phyloP scores from a whole-genome alignment of 1,140 invertebrate species.

The Anoplolepis gracilipes region DNA sequence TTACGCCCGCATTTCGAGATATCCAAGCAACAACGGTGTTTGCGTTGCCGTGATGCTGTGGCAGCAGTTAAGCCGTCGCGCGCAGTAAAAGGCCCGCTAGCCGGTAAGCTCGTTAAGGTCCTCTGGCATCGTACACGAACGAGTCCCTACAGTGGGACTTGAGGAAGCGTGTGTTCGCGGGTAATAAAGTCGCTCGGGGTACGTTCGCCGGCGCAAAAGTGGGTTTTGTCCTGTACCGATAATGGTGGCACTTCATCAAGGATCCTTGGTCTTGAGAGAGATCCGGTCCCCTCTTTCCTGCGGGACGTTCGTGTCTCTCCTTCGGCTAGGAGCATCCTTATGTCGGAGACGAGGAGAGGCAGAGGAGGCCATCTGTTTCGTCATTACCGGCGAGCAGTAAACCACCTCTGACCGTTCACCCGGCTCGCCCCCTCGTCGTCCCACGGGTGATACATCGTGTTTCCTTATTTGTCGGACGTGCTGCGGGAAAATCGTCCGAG shows the following conservation, averaged over 20 bases:
- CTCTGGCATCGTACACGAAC: constrained; percentile 28
- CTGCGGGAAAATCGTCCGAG: constrained; percentile 84
- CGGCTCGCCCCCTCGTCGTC: constrained; percentile 74
- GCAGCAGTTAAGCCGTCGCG: constrained; percentile 28
- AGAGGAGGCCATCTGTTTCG: constrained; percentile 85
- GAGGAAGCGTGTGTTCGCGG: constrained; percentile 80
- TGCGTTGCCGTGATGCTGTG: neutral
- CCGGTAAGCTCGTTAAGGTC: constrained; percentile 70
- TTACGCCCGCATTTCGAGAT: constrained; percentile 23
- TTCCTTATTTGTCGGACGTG: constrained; percentile 86
- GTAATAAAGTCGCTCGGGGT: constrained; percentile 83
- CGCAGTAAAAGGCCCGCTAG: constrained; percentile 56
- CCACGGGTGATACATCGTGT: constrained; percentile 86
- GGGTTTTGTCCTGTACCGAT: constrained; percentile 84
- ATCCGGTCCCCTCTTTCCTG: constrained; percentile 71
- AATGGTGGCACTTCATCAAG: constrained; percentile 85
- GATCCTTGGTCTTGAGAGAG: constrained; percentile 58
- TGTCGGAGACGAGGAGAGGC: constrained; percentile 44
- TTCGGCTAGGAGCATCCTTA: constrained; percentile 13
- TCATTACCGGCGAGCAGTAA: constrained; percentile 85
- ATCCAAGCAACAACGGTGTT: constrained; percentile 3
- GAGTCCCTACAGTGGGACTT: constrained; percentile 76
- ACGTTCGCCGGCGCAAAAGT: constrained; percentile 71
- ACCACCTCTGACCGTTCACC: constrained; percentile 75
- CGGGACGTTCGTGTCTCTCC: constrained; percentile 72